phyloP scores from a whole-genome alignment of 2,888 invertebrate genomes.

The Allolobophora icterica region DNA sequence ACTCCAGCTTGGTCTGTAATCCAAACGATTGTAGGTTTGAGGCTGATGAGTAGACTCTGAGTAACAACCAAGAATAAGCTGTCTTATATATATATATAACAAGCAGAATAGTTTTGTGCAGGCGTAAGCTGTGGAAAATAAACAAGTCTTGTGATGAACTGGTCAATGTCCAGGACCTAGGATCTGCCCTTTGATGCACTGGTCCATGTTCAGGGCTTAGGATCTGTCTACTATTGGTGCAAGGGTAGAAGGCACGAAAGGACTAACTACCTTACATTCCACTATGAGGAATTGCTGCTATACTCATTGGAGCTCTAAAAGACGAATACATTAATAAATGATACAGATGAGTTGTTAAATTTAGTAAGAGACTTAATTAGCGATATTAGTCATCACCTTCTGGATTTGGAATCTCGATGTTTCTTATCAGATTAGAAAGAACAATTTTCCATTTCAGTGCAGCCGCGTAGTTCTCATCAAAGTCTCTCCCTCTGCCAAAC shows the following conservation, averaged over 20 bases:
- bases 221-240: background rate
- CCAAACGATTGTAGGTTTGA: background rate
- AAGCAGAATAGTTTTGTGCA: too few relatives aligned
- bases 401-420: background rate
- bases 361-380: background rate
- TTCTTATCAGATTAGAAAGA: constrained; percentile 43
- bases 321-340: background rate
- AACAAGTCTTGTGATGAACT: too few relatives aligned
- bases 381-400: background rate
- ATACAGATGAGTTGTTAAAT: background rate
- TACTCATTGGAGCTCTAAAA: background rate
- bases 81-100: too few relatives aligned
- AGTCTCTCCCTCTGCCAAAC: constrained; percentile 47
- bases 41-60: background rate
- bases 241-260: background rate
- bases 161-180: too few relatives aligned
- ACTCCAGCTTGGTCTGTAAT: too few relatives aligned
- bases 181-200: too few relatives aligned
- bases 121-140: too few relatives aligned
- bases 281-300: background rate
- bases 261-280: too few relatives aligned
- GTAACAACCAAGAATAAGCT: background rate
- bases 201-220: too few relatives aligned
- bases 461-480: constrained; percentile 53
- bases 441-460: constrained; percentile 55